phyloP scores from a whole-genome alignment of 2,888 invertebrate species.

The Lasioglossum marginatum region DNA sequence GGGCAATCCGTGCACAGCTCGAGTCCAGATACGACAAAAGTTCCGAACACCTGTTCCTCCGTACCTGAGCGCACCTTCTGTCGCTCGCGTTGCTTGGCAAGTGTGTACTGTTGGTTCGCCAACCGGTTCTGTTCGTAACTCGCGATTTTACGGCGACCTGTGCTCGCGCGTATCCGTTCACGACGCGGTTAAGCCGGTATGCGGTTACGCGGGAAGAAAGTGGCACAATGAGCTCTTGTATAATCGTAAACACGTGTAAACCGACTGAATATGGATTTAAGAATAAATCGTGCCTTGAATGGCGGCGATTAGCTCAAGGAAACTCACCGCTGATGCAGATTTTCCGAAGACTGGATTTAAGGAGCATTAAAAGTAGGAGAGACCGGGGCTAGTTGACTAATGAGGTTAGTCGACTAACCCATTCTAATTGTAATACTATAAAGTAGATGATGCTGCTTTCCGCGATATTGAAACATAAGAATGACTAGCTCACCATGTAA shows the following conservation, averaged over 20 bases:
- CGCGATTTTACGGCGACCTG: slow-evolving; percentile 57
- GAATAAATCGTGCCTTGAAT: background rate
- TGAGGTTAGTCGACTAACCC: no score
- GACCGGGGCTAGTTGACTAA: no score
- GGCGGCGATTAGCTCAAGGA: background rate
- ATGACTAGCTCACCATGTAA: no score
- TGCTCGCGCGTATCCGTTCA: slow-evolving; percentile 54
- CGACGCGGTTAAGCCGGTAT: slow-evolving; percentile 43
- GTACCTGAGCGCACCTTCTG: slow-evolving; percentile 58
- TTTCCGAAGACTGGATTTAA: background rate
- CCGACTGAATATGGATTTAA: background rate
- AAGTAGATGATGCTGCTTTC: no score
- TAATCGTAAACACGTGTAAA: slow-evolving; percentile 46
- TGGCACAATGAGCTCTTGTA: slow-evolving; percentile 50
- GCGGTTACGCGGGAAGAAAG: slow-evolving; percentile 58
- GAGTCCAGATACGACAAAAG: slow-evolving; percentile 42
- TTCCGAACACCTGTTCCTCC: slow-evolving; percentile 68
- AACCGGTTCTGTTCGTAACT: slow-evolving; percentile 71
- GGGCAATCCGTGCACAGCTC: background rate
- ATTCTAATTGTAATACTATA: no score
- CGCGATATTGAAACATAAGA: no score
- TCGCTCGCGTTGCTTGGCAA: slow-evolving; percentile 26
- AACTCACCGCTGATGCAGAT: background rate
- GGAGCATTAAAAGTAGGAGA: no score
- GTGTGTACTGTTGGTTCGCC: slow-evolving; percentile 36